Conservation (phyloP, 92 coral and sea anemone genomes). For the Epizoanthus ramosus region DNA sequence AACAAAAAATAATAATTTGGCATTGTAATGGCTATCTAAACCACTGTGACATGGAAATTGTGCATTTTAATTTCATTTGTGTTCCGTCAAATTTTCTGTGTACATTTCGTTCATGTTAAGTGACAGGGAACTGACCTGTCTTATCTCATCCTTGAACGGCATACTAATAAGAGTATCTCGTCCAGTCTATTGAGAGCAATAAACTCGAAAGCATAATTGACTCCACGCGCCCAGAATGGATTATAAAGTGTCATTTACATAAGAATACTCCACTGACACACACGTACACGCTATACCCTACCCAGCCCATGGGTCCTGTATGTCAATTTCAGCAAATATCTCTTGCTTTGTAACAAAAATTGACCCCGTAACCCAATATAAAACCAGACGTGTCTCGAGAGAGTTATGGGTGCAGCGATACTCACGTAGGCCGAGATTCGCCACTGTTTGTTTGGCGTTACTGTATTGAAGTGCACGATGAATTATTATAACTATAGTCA, state of each 20-base stretch:
- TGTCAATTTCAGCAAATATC: constrained; percentile 5
- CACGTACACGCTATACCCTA: no score
- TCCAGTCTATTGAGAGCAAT: not conserved
- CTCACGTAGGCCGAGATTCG: not conserved
- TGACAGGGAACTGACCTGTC: constrained; percentile 6
- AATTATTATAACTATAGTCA: no score
- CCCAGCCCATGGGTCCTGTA: not conserved
- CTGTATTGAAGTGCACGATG: no score
- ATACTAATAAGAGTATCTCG: constrained; percentile 10
- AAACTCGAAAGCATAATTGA: constrained; percentile 43
- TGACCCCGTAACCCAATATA: constrained; percentile 17
- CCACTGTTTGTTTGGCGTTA: no score
- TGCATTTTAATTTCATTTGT: constrained; percentile 13
- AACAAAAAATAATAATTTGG: not conserved
- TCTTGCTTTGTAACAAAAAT: constrained; percentile 3
- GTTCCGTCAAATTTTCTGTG: constrained; percentile 13
- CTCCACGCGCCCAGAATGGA: constrained; percentile 73
- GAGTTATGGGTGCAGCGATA: not conserved
- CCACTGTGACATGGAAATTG: not conserved
- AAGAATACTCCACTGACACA: not conserved
- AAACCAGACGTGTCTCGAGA: constrained; percentile 12
- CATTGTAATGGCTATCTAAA: not conserved
- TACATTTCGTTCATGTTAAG: constrained; percentile 21
- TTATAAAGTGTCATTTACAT: constrained; percentile 35
- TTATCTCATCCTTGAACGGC: constrained; percentile 23